These are phyloP conservation scores for Florisuga fusca DNA, from an alignment of 2,797 vertebrate species.

Conservation along the genomic window DNA sequence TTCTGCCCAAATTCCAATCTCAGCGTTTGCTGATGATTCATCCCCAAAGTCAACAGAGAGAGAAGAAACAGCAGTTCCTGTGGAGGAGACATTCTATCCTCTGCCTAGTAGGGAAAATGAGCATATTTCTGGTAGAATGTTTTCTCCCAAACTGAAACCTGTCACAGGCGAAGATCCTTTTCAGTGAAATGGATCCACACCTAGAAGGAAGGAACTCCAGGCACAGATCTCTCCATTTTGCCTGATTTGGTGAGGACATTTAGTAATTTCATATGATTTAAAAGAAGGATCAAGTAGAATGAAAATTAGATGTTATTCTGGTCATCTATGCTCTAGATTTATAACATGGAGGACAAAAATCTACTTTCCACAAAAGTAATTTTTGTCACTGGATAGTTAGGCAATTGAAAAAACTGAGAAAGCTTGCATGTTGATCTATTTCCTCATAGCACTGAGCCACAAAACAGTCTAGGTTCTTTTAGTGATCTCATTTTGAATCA, in stretches of 20 bases:
- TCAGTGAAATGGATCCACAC: neutral
- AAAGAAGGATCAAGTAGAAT: neutral
- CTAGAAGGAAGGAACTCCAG: neutral
- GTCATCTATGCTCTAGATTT: neutral
- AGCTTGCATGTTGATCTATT: neutral
- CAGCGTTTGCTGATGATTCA: neutral
- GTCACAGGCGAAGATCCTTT: neutral
- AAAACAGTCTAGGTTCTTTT: neutral
- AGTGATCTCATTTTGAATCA: neutral
- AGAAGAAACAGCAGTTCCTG: neutral
- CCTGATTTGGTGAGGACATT: neutral
- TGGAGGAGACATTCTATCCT: neutral
- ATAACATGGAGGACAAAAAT: neutral
- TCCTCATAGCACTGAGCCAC: neutral
- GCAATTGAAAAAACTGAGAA: neutral
- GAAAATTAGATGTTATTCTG: neutral
- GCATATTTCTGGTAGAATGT: neutral
- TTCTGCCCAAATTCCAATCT: neutral
- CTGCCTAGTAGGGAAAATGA: neutral
- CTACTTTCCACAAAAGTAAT: neutral
- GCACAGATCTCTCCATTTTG: neutral
- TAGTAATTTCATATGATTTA: neutral
- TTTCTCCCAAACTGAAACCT: neutral
- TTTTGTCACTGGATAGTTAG: neutral
- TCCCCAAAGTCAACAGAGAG: neutral